A percentile compares a stretch with the other conserved stretches of the same genome.
Evolutionary conservation across 2,797 vertebrate genomes (phyloP).

Genomic region (Lepus townsendii): DNA sequence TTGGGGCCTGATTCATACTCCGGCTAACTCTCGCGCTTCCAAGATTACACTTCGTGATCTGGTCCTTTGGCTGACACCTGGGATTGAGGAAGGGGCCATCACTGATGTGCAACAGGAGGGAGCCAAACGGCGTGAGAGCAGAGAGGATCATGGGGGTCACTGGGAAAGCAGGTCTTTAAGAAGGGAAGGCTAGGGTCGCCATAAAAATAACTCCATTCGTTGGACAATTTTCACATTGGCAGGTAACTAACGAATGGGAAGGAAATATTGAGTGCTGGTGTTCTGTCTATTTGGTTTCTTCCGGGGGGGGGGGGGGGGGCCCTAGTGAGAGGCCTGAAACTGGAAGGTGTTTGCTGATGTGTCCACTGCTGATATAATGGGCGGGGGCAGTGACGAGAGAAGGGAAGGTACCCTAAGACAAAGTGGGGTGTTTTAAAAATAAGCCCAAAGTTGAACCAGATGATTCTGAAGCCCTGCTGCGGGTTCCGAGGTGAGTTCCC

Average conservation of each 20-base stretch:
- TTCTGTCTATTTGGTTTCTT: background rate
- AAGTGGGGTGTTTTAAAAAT: background rate
- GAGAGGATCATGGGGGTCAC: background rate
- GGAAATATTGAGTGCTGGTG: background rate
- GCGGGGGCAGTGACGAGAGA: background rate
- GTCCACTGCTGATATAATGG: background rate
- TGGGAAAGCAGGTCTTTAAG: background rate
- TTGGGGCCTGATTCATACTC: background rate
- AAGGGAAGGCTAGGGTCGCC: background rate
- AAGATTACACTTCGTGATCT: background rate
- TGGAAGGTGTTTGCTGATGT: background rate
- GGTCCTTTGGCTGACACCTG: background rate
- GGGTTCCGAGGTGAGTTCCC: background rate
- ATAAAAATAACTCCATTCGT: background rate
- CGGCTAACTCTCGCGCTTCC: background rate
- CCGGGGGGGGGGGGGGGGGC: background rate
- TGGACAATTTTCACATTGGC: background rate
- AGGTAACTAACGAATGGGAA: background rate
- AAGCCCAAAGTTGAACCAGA: background rate
- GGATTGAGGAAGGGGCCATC: background rate
- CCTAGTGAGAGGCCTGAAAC: background rate
- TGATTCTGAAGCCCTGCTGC: constrained; percentile 18
- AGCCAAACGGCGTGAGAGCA: background rate
- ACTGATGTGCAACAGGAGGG: background rate
- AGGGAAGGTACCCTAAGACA: background rate